Conservation (phyloP, 2,797 vertebrate genomes). For the Hypotaenidia okinawae region DNA sequence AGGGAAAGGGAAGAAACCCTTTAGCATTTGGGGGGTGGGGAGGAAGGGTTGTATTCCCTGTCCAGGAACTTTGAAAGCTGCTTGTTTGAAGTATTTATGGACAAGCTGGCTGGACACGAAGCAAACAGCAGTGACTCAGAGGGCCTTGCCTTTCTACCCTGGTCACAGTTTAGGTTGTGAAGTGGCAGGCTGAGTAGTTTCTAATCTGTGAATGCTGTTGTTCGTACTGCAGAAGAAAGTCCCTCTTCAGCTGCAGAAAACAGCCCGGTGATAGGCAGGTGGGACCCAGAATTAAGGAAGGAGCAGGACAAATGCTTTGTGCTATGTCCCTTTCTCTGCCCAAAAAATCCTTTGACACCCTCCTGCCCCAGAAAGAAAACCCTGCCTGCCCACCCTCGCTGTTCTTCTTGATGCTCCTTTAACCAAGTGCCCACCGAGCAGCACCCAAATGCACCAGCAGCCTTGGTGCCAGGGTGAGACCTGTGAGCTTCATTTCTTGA, state of each 20-base stretch:
- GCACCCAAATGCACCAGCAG: background rate
- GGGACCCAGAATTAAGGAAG: background rate
- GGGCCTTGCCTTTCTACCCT: background rate
- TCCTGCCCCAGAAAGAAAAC: background rate
- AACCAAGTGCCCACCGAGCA: background rate
- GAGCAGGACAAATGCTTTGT: background rate
- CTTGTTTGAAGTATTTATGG: background rate
- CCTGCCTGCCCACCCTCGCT: fast-evolving
- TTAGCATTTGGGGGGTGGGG: background rate
- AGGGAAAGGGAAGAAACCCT: background rate
- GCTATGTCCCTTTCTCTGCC: background rate
- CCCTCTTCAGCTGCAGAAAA: background rate
- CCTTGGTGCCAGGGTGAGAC: background rate
- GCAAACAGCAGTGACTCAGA: background rate
- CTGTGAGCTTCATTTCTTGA: background rate
- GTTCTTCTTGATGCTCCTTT: background rate
- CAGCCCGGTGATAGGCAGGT: background rate
- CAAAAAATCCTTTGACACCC: background rate
- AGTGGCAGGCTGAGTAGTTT: background rate
- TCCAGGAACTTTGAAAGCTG: background rate
- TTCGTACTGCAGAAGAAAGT: background rate
- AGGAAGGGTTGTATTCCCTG: background rate
- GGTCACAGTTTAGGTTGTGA: background rate
- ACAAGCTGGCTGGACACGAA: background rate
- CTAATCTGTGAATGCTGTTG: background rate